phyloP scores from a whole-genome alignment of 2,888 invertebrate species.

The Dasypogon diadema region DNA sequence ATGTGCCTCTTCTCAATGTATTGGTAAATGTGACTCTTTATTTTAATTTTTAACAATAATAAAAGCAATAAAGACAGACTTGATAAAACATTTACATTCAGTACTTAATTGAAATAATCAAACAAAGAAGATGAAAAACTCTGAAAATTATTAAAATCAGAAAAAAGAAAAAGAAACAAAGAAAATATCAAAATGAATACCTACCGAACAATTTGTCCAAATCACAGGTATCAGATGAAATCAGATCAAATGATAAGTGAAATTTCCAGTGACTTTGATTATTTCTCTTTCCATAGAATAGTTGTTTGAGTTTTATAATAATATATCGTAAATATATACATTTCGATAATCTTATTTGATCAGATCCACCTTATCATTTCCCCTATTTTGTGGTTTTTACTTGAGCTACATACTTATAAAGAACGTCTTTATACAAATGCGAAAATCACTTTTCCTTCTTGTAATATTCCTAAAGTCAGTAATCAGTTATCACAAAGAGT shows the following conservation, averaged over 20 bases:
- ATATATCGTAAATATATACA: slow-evolving; percentile 22
- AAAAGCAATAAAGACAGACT: slow-evolving; percentile 39
- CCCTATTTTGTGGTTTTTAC: not conserved
- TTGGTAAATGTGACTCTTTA: slow-evolving; percentile 69
- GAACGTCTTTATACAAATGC: slow-evolving; percentile 63
- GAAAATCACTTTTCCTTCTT: slow-evolving; percentile 65
- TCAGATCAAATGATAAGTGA: not conserved
- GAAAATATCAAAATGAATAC: not conserved
- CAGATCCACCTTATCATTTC: slow-evolving; percentile 20
- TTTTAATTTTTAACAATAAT: slow-evolving; percentile 61
- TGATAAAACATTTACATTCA: slow-evolving; percentile 40
- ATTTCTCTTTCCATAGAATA: slow-evolving; percentile 40
- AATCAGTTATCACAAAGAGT: slow-evolving; percentile 22
- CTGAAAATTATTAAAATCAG: too few species aligned
- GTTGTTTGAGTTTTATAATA: slow-evolving; percentile 42
- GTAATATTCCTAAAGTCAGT: slow-evolving; percentile 31
- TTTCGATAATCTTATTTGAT: slow-evolving; percentile 32
- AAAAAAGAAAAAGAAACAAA: slow-evolving; percentile 5
- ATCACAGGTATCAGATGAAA: slow-evolving; percentile 2
- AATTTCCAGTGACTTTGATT: slow-evolving; percentile 30
- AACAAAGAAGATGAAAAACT: too few species aligned
- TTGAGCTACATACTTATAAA: slow-evolving; percentile 17
- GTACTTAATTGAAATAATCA: slow-evolving; percentile 41
- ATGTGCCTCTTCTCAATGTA: slow-evolving; percentile 61
- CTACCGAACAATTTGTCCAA: not conserved